Evolutionary conservation across 2,113 vertebrate genomes (phyloP), one percentile per base, ranked within the genome.

Genomic region (Psophia crepitans): DNA sequence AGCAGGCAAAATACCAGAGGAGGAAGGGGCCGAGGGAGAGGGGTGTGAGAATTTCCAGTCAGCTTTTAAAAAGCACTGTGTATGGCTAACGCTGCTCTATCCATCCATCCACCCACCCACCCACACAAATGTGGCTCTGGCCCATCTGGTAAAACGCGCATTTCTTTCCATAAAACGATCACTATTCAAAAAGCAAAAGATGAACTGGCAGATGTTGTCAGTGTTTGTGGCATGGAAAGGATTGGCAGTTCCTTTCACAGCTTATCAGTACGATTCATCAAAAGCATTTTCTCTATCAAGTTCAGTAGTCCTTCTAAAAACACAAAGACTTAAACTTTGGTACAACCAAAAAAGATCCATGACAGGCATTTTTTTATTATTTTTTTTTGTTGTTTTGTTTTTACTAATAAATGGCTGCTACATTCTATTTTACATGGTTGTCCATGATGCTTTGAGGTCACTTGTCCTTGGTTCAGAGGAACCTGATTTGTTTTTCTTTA

Each of bases 1-100:
- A 98, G 98, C 98, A 98, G 98, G 98, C 98, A 98, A 98, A 98
- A 89, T 97, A 98, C 96, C 97, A 95, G 97, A 96, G 95, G 87
- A 96, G 94, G 91, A 86, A 93, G 64, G 95, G 96, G 89, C 82
- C 15, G 2, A 87, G 80, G 80, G 74, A 79, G 46, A 70, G 46
- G 82, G 82, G 14, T 46, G 49, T 78, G 80, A 90, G 90, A 96
- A 85, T 94, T 90, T 96, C 96, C 97, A 96, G 92, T 96, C 92
- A 88, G 95, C 96, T 97, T 87, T 97, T 97, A 96, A 96, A 97
- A 98, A 98, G 95, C 94, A 84, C 82, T 94, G 77, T 90, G 83
- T 96, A 95, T 33, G 84, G 96, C 97, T 97, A 95, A 97, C n/a
- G 48, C 94, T 91, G 74, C 95, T 94, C 82, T 80, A 90, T 76